A percentile compares a stretch with the other conserved stretches of the same genome.
phyloP scores from a whole-genome alignment of 2,113 vertebrate species.

The Tachysurus fulvidraco region DNA sequence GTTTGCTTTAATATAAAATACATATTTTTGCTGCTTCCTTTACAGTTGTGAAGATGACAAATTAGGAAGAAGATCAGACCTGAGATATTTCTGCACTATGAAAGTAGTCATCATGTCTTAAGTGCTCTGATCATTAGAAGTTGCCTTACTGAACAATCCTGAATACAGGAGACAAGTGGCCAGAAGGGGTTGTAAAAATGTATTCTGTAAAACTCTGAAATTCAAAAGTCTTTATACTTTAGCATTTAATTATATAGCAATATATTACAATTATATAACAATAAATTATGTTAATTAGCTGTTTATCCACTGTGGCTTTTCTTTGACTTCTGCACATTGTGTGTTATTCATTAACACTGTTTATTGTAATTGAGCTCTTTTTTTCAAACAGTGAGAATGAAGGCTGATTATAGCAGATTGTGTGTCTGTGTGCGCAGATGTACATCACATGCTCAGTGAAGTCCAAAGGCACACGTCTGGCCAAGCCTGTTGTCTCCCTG shows the following conservation, averaged over 20 bases:
- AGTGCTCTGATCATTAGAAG: background rate
- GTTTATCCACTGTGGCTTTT: background rate
- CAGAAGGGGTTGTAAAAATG: background rate
- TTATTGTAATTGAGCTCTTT: too few relatives aligned
- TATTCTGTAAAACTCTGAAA: background rate
- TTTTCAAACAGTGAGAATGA: background rate
- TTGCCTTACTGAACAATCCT: background rate
- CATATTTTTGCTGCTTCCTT: background rate
- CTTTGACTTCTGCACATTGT: background rate
- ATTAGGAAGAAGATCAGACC: background rate
- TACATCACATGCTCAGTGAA: slow-evolving; percentile 86
- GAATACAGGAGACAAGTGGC: background rate
- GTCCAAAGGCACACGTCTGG: slow-evolving; percentile 85
- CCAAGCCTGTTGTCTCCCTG: slow-evolving; percentile 86
- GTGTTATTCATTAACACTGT: background rate
- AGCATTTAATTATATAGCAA: background rate
- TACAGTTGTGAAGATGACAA: background rate
- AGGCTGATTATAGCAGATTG: slow-evolving; percentile 38
- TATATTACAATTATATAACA: background rate
- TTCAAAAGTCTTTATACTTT: background rate
- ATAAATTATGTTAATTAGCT: background rate
- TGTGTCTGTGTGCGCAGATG: slow-evolving; percentile 73
- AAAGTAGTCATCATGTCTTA: background rate
- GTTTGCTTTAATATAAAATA: background rate
- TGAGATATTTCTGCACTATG: background rate